Base-by-base conservation (phyloP, 2,797 vertebrate genomes). In the Anableps anableps region DNA sequence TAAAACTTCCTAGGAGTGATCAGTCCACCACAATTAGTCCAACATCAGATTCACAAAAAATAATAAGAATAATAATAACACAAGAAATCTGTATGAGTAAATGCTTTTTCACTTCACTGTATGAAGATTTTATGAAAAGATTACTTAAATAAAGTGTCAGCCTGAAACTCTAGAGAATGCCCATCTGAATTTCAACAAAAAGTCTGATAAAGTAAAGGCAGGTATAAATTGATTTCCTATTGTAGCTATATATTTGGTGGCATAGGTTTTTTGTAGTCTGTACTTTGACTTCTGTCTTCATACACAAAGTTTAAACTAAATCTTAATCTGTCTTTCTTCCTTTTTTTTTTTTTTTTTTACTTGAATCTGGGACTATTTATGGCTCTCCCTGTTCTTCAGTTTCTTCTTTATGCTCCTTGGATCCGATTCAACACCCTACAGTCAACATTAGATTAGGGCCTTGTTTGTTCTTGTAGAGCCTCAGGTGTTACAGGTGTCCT, bases 391-490 rank as follows among this genome's bases (percentile, higher is more conserved):
- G 5, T n/a, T 79, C 16, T 34, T 50, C 4, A 47, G 76, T 6
- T 43, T 77, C n/a, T 43, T 75, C 55, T 21, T 34, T 81, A 5
- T 72, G 29, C 8, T 31, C 62, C 50, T 82, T 93, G 85, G 88
- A 88, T 76, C 66, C 1, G 60, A 79, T 83, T 92, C 86, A 87
- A 83, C 79, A 76, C 75, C 83, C 77, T 74, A 76, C n/a, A 84
- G 82, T 76, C 77, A 81, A 51, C 74, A 80, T 79, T 72, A 90
- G 85, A 81, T 75, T 1, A 5, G 80, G 87, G 26, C 74, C 74
- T 29, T 91, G 91, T 93, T 92, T 88, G 76, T 90, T 88, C 91
- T 88, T 91, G 90, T 81, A 29, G 66, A 64, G 85, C 92, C 88
- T 90, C 79, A 16, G 90, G 92, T 84, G 47, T 86, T 89, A 75